Conservation (phyloP, 2,797 vertebrate genomes). For the Diceros bicornis region DNA sequence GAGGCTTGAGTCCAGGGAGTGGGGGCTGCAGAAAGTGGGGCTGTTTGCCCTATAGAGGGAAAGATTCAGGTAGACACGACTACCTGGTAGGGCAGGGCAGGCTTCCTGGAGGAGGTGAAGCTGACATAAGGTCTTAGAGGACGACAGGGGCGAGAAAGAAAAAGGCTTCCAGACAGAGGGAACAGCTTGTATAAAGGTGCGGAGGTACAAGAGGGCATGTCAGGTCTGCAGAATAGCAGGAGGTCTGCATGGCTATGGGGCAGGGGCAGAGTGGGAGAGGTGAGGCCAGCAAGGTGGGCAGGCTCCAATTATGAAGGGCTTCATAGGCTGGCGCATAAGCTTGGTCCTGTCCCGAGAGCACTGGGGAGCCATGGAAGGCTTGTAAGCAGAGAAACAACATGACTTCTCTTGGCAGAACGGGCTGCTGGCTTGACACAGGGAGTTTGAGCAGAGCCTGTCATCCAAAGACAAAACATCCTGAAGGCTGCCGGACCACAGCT, state of each 20-base stretch:
- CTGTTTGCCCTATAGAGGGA: neutral
- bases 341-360: neutral
- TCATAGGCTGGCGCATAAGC: neutral
- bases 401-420: neutral
- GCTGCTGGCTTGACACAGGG: neutral
- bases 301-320: neutral
- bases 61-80: neutral
- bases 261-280: neutral
- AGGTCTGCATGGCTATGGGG: neutral
- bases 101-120: neutral
- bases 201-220: rapidly evolving
- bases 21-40: neutral
- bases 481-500: too few relatives aligned
- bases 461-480: neutral
- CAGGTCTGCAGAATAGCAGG: neutral
- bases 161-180: neutral
- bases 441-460: neutral
- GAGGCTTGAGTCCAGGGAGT: neutral
- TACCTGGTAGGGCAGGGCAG: too few relatives aligned
- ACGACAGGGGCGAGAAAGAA: neutral
- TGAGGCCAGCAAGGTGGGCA: neutral
- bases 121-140: neutral
- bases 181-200: neutral
- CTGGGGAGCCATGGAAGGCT: neutral
- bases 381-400: neutral